phyloP scores from a whole-genome alignment of 2,888 invertebrate species.

The Sialis fuliginosa region DNA sequence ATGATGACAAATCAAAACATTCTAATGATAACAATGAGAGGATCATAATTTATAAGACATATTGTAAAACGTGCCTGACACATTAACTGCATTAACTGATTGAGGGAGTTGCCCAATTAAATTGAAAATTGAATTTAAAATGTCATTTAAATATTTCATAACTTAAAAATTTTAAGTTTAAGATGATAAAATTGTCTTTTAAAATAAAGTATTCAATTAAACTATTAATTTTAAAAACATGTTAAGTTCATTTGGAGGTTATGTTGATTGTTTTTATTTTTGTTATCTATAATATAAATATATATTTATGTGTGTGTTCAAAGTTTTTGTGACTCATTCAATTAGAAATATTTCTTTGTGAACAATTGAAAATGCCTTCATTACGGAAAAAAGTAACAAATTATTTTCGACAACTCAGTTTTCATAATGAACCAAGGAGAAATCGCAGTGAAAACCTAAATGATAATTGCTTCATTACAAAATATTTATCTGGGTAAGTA shows the following conservation, averaged over 20 bases:
- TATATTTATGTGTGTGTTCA: not conserved
- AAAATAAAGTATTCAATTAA: no score
- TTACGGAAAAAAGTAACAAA: constrained; percentile 50
- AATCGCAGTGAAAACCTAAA: constrained; percentile 27
- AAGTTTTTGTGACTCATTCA: not conserved
- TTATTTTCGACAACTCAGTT: constrained; percentile 53
- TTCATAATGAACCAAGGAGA: constrained; percentile 35
- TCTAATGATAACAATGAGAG: no score
- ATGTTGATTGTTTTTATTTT: not conserved
- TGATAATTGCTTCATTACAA: constrained; percentile 47
- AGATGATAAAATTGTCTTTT: no score
- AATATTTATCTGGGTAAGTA: constrained; percentile 49
- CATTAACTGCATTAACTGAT: not conserved
- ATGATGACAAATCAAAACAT: no score
- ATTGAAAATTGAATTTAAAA: not conserved
- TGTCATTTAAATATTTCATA: no score
- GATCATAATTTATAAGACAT: no score
- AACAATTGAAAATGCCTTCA: constrained; percentile 36
- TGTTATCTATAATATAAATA: not conserved
- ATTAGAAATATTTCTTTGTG: not conserved
- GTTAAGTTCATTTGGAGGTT: not conserved
- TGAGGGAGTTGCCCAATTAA: not conserved
- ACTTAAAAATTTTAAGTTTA: no score
- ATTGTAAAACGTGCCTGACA: no score
- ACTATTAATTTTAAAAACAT: not conserved